These are phyloP conservation scores for Odontamblyopus lacepedii DNA, from an alignment of 2,797 vertebrate species.

Conservation along the genomic window DNA sequence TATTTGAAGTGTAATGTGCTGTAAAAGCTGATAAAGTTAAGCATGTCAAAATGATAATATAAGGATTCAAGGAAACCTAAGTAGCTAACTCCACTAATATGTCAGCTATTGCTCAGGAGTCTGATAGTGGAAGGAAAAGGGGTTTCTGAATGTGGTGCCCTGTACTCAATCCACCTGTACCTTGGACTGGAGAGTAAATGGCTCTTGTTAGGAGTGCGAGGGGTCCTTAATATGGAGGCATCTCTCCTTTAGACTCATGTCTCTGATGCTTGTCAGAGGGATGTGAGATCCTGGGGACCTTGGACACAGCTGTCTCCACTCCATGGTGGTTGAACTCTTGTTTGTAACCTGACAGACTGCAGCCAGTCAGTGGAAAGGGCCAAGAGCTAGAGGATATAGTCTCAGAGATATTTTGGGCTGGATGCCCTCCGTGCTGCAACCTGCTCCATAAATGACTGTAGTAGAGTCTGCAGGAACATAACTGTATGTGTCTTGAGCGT, in stretches of 20 bases:
- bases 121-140: too few species aligned
- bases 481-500: neutral
- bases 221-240: too few species aligned
- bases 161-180: too few species aligned
- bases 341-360: neutral
- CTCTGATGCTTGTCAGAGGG: neutral
- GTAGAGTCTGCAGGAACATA: conserved; percentile 32
- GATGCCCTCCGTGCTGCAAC: neutral
- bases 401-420: neutral
- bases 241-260: too few species aligned
- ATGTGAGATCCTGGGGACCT: neutral
- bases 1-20: neutral
- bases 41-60: too few species aligned
- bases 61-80: too few species aligned
- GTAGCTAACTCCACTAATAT: too few species aligned
- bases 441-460: neutral
- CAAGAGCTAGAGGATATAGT: neutral
- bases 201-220: too few species aligned
- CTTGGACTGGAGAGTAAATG: too few species aligned
- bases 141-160: too few species aligned
- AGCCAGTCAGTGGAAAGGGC: neutral
- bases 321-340: neutral
- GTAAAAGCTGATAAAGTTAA: neutral
- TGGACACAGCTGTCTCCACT: neutral
- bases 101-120: too few species aligned